Evolutionary conservation across 2,888 invertebrate species (phyloP).

Genomic region (Anaspis maculata): DNA sequence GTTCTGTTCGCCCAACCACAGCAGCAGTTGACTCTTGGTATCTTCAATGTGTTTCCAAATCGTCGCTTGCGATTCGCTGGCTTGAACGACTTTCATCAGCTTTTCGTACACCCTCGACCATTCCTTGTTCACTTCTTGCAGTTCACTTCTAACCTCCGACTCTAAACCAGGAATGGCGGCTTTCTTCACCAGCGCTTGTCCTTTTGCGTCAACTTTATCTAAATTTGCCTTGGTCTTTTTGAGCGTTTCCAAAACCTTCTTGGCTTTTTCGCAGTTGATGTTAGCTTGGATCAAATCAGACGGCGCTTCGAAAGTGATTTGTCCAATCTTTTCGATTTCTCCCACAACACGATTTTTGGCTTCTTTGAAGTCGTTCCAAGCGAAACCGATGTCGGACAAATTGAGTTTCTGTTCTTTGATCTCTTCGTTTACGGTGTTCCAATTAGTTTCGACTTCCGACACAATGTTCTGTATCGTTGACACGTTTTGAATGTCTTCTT

Average conservation of each 20-base stretch:
- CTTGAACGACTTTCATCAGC: conserved; percentile 65
- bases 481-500: conserved; percentile 73
- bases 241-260: conserved; percentile 64
- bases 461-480: conserved; percentile 73
- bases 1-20: conserved; percentile 79
- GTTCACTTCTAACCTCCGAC: conserved; percentile 50
- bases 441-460: conserved; percentile 68
- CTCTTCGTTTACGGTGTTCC: conserved; percentile 69
- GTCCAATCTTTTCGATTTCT: conserved; percentile 61
- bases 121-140: conserved; percentile 53
- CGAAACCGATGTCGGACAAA: conserved; percentile 62
- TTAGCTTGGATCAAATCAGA: conserved; percentile 67
- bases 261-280: conserved; percentile 63
- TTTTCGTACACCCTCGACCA: conserved; percentile 67
- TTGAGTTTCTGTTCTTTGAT: conserved; percentile 67
- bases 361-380: conserved; percentile 68
- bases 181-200: conserved; percentile 61
- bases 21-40: conserved; percentile 70
- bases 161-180: conserved; percentile 61
- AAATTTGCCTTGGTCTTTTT: conserved; percentile 66
- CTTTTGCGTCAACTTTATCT: conserved; percentile 71
- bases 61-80: conserved; percentile 79
- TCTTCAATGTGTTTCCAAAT: conserved; percentile 91
- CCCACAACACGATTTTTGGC: conserved; percentile 61
- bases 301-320: conserved; percentile 57